These are phyloP conservation scores for Catocala sponsa DNA, from an alignment of 2,888 invertebrate genomes.

Conservation along the genomic window DNA sequence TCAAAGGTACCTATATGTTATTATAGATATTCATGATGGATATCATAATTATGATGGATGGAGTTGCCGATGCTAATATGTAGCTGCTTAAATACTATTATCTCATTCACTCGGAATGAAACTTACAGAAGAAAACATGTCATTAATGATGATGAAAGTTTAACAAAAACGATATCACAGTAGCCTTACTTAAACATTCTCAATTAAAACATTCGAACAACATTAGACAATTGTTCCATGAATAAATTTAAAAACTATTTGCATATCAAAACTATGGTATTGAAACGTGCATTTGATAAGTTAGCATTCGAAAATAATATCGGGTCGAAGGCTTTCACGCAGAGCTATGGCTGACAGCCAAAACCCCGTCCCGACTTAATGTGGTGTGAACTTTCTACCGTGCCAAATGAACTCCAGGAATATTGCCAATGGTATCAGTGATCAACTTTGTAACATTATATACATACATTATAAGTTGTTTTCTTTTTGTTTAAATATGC, in stretches of 20 bases:
- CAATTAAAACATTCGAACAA: conserved; percentile 25
- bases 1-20: no score
- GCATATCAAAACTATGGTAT: conserved; percentile 32
- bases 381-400: conserved; percentile 77
- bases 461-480: no score
- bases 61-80: no score
- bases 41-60: no score
- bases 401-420: conserved; percentile 76
- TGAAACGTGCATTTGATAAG: conserved; percentile 49
- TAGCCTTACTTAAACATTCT: conserved; percentile 10
- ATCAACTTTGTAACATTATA: conserved; percentile 12
- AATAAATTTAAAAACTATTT: conserved; percentile 42
- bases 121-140: no score
- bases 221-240: conserved; percentile 20
- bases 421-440: conserved; percentile 60
- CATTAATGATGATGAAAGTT: neutral
- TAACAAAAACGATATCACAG: conserved; percentile 7
- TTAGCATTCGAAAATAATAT: conserved; percentile 62
- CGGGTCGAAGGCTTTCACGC: conserved; percentile 51
- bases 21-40: no score
- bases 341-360: conserved; percentile 73
- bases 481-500: no score
- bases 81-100: no score
- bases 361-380: conserved; percentile 70
- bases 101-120: no score